Evolutionary conservation across 2,797 vertebrate genomes (phyloP).

Genomic region (Odontamblyopus lacepedii): DNA sequence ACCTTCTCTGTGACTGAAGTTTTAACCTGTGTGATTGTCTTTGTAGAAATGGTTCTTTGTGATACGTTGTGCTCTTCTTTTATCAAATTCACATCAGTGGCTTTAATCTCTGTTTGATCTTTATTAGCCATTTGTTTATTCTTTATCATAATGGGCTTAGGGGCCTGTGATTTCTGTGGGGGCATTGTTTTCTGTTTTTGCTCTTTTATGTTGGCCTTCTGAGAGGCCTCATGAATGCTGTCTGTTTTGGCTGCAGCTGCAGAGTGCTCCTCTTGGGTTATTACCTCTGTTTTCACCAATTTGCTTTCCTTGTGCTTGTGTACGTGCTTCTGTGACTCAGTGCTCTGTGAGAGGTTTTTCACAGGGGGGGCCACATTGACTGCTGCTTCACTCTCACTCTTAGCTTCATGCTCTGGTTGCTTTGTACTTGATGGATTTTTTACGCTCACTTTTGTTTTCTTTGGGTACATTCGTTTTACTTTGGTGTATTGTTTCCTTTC

Average conservation of each 20-base stretch:
- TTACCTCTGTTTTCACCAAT: constrained; percentile 70
- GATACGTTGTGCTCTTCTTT: constrained; percentile 54
- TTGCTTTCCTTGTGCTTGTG: constrained; percentile 69
- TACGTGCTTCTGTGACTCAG: constrained; percentile 65
- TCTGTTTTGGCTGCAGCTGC: constrained; percentile 64
- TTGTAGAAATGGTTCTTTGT: constrained; percentile 56
- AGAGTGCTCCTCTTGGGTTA: constrained; percentile 70
- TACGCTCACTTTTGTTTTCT: constrained; percentile 69
- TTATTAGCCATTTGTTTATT: constrained; percentile 64
- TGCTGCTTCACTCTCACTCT: constrained; percentile 54
- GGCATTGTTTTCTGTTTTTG: constrained; percentile 60
- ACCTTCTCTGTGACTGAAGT: constrained; percentile 68
- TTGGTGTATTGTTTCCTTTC: constrained; percentile 79
- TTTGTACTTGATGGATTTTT: constrained; percentile 72
- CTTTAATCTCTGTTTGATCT: constrained; percentile 57
- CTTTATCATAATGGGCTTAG: constrained; percentile 61
- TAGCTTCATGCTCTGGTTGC: constrained; percentile 59
- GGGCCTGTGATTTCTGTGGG: constrained; percentile 55
- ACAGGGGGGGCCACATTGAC: constrained; percentile 64
- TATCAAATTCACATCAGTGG: constrained; percentile 40
- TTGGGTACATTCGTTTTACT: constrained; percentile 69
- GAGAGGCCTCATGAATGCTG: constrained; percentile 56
- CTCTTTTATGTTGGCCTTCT: constrained; percentile 61
- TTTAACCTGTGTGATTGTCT: constrained; percentile 69
- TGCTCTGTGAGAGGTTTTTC: constrained; percentile 71